Base-by-base conservation (phyloP, 2,888 invertebrate species). In the Hydrotaea cyrtoneurina region DNA sequence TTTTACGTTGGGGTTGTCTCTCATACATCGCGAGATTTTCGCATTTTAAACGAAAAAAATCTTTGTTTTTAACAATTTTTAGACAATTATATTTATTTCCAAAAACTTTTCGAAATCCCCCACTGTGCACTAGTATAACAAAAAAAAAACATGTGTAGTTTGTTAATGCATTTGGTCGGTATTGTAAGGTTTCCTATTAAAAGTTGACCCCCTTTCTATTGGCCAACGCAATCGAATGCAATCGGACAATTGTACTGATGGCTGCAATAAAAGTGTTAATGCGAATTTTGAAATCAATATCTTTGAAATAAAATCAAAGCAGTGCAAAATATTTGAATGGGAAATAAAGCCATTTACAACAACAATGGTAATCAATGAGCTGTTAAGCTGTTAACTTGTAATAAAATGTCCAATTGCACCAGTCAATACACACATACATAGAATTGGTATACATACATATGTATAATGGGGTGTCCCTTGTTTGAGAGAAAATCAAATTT, bases 311-410 rank as follows among this genome's bases (percentile, higher is more conserved):
- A 66, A 59, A 80, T 75, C 69, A 74, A 66, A 76, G 26, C 21
- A 69, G 15, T 59, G 50, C 21, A 59, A 46, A 39, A 59, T 74
- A 59, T 72, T 55, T 19, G 43, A 71, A 75, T 55, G 8, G 26
- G 59, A 76, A 80, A 77, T 77, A 80, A 79, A 73, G 76, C 23
- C 80, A 80, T 83, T 80, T 76, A 83, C 64, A 75, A 11, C 31
- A 31, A 31, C 59, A 59, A 26, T 50, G n/a, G 26, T 39, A 77
- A 66, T 87, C 88, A 87, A 87, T 88, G 87, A 86, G 85, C 88
- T 87, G 88, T 88, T 86, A 87, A 88, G 86, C 87, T 86, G 86
- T 85, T 66, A 86, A 86, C 80, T 77, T 85, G 83, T 77, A 77
- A 84, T 85, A 86, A 83, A 85, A 86, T 83, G 77, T 76, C 69